Percentiles rank a stretch among this genome's conserved stretches.
phyloP scores from a whole-genome alignment of 2,113 vertebrate genomes.

The Hippocampus mohnikei region DNA sequence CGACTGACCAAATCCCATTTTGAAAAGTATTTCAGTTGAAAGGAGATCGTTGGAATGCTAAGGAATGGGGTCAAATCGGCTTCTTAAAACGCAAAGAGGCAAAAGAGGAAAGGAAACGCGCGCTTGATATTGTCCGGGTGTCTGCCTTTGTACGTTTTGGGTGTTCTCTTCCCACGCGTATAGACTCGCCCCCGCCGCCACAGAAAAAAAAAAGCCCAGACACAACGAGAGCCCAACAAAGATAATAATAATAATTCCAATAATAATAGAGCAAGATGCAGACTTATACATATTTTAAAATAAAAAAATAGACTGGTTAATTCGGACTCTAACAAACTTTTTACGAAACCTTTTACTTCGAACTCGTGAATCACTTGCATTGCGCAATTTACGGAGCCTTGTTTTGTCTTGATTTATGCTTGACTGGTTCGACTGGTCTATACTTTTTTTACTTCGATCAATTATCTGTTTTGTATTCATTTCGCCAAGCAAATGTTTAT shows the following conservation, averaged over 20 bases:
- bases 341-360: background rate
- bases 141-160: background rate
- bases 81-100: background rate
- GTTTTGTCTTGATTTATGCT: constrained; percentile 46
- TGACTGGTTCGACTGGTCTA: constrained; percentile 6
- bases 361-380: background rate
- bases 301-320: constrained; percentile 4
- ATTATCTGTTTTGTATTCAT: background rate
- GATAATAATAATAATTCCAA: constrained; percentile 1
- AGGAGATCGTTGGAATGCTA: background rate
- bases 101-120: background rate
- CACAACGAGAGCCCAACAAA: constrained; percentile 4
- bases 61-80: background rate
- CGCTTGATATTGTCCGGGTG: background rate
- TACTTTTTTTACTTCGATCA: background rate
- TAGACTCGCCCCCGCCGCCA: constrained; percentile 24
- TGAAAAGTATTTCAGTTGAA: too few species aligned
- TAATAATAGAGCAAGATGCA: background rate
- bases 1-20: too few species aligned
- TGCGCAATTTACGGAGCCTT: constrained; percentile 41
- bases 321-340: background rate
- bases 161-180: constrained; percentile 55
- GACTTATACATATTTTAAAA: background rate
- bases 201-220: constrained; percentile 24
- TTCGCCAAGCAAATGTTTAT: too few species aligned